Conservation (phyloP, 2,113 vertebrate species). For the Brienomyrus brachyistius region DNA sequence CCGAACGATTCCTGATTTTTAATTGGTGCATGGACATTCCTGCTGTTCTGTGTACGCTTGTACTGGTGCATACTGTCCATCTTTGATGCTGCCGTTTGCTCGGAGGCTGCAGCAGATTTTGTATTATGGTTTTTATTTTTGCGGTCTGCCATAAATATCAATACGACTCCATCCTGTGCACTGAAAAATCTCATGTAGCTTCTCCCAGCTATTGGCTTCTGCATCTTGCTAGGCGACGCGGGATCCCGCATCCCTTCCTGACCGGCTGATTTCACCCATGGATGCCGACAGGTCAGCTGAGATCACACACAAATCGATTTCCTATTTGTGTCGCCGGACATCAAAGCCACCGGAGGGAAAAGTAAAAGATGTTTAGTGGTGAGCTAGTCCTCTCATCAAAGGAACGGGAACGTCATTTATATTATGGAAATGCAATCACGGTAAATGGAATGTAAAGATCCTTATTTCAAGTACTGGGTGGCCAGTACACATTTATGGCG, state of each 20-base stretch:
- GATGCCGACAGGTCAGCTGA: background rate
- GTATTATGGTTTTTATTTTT: background rate
- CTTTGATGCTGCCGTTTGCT: background rate
- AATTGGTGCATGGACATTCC: background rate
- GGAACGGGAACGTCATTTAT: background rate
- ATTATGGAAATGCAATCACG: conserved; percentile 15
- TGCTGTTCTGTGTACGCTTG: background rate
- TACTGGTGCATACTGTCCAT: background rate
- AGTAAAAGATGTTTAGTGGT: background rate
- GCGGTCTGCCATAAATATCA: background rate
- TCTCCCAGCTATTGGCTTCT: conserved; percentile 48
- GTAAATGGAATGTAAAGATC: conserved; percentile 4
- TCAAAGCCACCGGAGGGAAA: background rate
- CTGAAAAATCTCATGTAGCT: conserved; percentile 41
- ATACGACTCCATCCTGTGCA: conserved; percentile 13
- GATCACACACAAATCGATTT: background rate
- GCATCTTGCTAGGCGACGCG: conserved; percentile 31
- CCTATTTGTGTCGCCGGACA: background rate
- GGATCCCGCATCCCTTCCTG: conserved; percentile 16
- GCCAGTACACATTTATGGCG: background rate
- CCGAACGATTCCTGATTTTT: background rate
- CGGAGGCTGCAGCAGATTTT: background rate
- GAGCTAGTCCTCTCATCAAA: background rate
- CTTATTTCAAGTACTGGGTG: background rate
- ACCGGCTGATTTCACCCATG: background rate